Conservation (phyloP, 2,113 vertebrate species). For the Burhinus oedicnemus region DNA sequence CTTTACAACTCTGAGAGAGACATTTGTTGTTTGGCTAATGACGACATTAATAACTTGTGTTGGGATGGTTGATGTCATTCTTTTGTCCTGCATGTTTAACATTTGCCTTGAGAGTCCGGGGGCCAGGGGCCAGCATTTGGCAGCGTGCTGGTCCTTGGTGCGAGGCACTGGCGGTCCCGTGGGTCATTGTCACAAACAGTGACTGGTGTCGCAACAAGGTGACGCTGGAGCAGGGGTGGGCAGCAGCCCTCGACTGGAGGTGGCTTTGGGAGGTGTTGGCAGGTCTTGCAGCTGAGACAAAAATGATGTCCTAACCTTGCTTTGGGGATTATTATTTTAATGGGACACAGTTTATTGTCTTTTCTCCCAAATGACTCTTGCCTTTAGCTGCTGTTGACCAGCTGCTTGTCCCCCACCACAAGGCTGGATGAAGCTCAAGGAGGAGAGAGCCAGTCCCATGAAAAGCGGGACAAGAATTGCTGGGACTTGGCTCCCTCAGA, state of each 20-base stretch:
- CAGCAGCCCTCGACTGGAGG: neutral
- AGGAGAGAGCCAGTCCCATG: neutral
- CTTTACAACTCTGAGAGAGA: neutral
- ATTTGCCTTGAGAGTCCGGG: accelerated
- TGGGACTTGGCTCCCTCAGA: neutral
- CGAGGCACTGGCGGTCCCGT: accelerated
- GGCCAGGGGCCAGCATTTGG: accelerated
- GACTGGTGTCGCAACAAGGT: neutral
- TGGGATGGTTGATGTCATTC: neutral
- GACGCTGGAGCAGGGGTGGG: neutral
- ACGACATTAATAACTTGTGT: neutral
- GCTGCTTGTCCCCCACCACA: neutral
- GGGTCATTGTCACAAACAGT: neutral
- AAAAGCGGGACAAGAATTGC: neutral
- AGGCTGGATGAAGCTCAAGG: neutral
- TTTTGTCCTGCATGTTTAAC: neutral
- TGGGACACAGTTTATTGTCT: neutral
- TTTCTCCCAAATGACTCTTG: neutral
- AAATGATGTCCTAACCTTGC: neutral
- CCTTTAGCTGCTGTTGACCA: neutral
- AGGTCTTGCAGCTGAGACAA: neutral
- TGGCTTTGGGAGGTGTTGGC: accelerated
- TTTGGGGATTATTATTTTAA: neutral
- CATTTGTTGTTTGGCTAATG: neutral
- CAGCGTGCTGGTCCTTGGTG: neutral